Base-by-base conservation (phyloP, 2,113 vertebrate species). In the Crocuta crocuta region DNA sequence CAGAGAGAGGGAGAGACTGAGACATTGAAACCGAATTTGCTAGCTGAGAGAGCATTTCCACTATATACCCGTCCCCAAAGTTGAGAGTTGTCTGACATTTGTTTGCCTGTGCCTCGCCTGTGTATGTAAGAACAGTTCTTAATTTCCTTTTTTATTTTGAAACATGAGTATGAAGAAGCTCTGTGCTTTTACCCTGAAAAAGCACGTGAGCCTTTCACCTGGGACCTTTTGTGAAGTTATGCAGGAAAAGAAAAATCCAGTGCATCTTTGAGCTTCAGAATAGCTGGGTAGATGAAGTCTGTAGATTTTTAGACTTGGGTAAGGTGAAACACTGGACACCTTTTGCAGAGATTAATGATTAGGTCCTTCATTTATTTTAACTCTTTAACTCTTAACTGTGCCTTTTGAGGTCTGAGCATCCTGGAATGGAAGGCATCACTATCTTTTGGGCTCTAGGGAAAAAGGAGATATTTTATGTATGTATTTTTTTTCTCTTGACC, bases 181-280 rank as follows among this genome's bases (percentile, higher is more conserved):
- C 35, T 68, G 43, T 86, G 94, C 61, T 73, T 96, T 92, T 92
- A 86, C 71, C 17, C 95, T 35, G 91, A 55, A 68, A 78, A 91
- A 92, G 95, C 97, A 97, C 96, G 97, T 97, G 98, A 94, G 73
- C 45, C 55, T 80, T 66, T 71, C 71, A 88, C 88, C 89, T 78
- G 93, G 84, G 76, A 89, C 88, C 53, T 89, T 95, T 96, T 88
- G 84, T 97, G 97, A 96, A 97, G 91, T 97, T 97, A 93, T 71
- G 80, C 95, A 89, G 97, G 97, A 97, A 97, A 97, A 97, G 98
- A 95, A 97, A 96, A 95, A 97, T 95, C 92, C 90, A 94, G 17
- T 80, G 76, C 84, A 88, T 79, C 87, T 94, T n/a, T 83, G 94
- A 92, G 89, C 96, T 95, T 90, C 71, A 35, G 83, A 94, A 91